A percentile compares a stretch with the other conserved stretches of the same genome.
These are phyloP conservation scores for Mycalesis mineus DNA, from an alignment of 2,888 invertebrate genomes.

Conservation along the genomic window DNA sequence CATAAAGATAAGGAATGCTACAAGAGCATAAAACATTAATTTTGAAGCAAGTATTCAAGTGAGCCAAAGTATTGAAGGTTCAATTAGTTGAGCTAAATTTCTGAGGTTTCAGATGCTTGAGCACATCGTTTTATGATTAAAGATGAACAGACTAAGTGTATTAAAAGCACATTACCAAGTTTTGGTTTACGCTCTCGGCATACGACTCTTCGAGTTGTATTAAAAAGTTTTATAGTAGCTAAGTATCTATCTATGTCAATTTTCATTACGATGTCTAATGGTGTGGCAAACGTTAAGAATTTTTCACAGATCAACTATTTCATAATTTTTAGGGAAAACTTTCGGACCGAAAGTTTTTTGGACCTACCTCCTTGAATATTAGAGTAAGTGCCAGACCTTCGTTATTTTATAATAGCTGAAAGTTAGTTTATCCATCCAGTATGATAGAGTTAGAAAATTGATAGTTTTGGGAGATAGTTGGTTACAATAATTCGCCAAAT, in stretches of 20 bases:
- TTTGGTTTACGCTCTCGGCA: neutral
- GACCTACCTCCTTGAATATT: neutral
- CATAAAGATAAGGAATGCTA: constrained; percentile 35
- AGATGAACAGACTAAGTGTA: neutral
- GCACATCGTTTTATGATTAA: neutral
- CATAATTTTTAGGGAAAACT: neutral
- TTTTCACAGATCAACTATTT: too few relatives aligned
- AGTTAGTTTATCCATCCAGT: too few relatives aligned
- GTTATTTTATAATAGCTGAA: too few relatives aligned
- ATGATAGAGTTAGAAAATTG: too few relatives aligned
- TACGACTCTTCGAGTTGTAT: neutral
- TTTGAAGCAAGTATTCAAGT: neutral
- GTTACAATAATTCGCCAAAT: too few relatives aligned
- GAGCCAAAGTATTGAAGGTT: neutral
- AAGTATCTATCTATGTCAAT: constrained; percentile 8
- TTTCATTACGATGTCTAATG: neutral
- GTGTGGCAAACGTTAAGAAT: neutral
- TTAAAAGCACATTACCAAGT: constrained; percentile 2
- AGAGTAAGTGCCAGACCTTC: too few relatives aligned
- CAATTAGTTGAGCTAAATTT: neutral
- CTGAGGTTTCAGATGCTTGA: neutral
- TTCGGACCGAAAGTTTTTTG: too few relatives aligned
- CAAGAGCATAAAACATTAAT: constrained; percentile 27
- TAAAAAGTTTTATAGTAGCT: neutral
- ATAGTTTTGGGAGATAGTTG: too few relatives aligned